Conservation (phyloP, 2,888 invertebrate species). For the Drosophila mulleri region DNA sequence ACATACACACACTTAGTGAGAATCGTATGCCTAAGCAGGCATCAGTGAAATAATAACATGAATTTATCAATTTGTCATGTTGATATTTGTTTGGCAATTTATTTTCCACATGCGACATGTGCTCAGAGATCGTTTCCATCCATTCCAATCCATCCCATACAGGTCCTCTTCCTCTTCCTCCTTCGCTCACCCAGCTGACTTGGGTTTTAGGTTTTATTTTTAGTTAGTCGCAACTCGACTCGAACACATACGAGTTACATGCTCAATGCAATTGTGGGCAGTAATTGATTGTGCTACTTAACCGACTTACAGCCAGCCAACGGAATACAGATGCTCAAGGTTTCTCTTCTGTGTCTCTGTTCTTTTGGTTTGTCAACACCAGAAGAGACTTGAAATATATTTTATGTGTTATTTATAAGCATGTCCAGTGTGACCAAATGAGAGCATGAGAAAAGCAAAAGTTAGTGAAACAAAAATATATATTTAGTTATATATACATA, state of each 20-base stretch:
- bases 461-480: not conserved
- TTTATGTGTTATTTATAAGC: not conserved
- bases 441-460: not conserved
- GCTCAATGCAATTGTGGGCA: conserved; percentile 68
- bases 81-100: conserved; percentile 81
- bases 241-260: not conserved
- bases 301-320: conserved; percentile 40
- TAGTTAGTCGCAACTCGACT: conserved; percentile 43
- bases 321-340: conserved; percentile 47
- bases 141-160: conserved; percentile 34
- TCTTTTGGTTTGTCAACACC: conserved; percentile 1
- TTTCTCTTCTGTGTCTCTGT: conserved; percentile 14
- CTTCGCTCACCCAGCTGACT: conserved; percentile 25
- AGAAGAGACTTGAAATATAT: conserved; percentile 3
- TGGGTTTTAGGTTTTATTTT: conserved; percentile 57
- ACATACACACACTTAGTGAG: conserved; percentile 10
- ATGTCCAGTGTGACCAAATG: not conserved
- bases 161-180: conserved; percentile 4
- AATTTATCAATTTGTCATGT: conserved; percentile 83
- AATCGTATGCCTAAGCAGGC: conserved; percentile 49
- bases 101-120: conserved; percentile 72
- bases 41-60: conserved; percentile 78
- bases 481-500: too few species aligned
- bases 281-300: conserved; percentile 77
- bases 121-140: conserved; percentile 24